These are phyloP conservation scores for Coelinius sp. DNA, from an alignment of 2,888 invertebrate genomes.

Conservation along the genomic window DNA sequence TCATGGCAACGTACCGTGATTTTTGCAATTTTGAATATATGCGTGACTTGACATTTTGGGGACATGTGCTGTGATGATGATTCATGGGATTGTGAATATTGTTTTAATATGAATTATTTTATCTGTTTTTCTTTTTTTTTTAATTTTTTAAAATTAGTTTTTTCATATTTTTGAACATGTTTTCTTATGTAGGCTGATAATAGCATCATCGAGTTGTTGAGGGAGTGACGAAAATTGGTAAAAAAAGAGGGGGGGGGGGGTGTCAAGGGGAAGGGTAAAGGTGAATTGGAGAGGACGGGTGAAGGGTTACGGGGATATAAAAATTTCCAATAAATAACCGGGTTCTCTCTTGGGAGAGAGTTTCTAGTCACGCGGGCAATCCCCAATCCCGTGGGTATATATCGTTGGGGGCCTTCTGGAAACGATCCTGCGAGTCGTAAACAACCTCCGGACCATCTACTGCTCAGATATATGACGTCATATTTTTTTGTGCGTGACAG, in stretches of 20 bases:
- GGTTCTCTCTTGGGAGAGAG: constrained; percentile 44
- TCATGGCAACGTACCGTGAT: constrained; percentile 17
- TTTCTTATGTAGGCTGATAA: background rate
- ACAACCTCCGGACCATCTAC: constrained; percentile 62
- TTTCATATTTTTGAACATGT: background rate
- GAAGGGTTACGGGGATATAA: constrained; percentile 41
- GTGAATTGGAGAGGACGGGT: constrained; percentile 26
- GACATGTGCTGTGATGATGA: background rate
- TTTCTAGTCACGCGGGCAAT: constrained; percentile 48
- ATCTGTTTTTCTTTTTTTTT: background rate
- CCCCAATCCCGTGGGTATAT: constrained; percentile 48
- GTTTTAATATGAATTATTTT: background rate
- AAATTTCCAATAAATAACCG: constrained; percentile 50
- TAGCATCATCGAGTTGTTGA: background rate
- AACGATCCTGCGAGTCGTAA: constrained; percentile 65
- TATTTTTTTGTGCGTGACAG: constrained; percentile 67
- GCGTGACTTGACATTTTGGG: background rate
- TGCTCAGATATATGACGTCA: constrained; percentile 63
- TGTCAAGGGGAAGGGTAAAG: background rate
- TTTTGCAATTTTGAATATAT: background rate
- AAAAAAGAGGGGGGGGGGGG: background rate
- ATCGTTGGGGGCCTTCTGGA: constrained; percentile 62
- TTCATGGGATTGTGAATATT: constrained; percentile 3
- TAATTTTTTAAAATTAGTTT: background rate
- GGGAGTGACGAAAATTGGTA: background rate